A percentile compares a stretch with the other conserved stretches of the same genome.
Evolutionary conservation across 2,113 vertebrate genomes (phyloP).

Genomic region (Ctenodactylus gundi): DNA sequence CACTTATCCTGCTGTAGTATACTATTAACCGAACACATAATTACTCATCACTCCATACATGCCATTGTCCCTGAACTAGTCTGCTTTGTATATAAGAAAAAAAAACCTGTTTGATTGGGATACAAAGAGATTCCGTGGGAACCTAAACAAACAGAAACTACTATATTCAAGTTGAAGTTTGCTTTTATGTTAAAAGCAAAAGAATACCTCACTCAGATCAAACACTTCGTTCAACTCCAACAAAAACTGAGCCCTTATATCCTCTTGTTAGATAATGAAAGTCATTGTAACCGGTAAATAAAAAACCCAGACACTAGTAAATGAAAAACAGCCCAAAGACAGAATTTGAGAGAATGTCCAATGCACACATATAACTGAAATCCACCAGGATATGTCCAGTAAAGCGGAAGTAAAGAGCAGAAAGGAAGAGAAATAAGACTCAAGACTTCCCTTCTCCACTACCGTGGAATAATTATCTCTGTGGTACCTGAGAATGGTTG

Average conservation of each 20-base stretch:
- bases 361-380: neutral
- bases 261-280: slow-evolving; percentile 25
- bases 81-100: neutral
- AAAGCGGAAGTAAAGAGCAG: neutral
- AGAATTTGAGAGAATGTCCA: neutral
- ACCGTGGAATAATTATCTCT: slow-evolving; percentile 36
- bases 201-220: neutral
- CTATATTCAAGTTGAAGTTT: neutral
- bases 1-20: neutral
- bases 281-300: neutral
- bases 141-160: neutral
- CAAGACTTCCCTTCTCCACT: neutral
- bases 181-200: slow-evolving; percentile 8
- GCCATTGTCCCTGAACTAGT: neutral
- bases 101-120: slow-evolving; percentile 26
- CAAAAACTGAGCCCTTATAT: neutral
- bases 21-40: slow-evolving; percentile 17
- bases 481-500: slow-evolving; percentile 74
- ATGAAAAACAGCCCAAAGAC: neutral
- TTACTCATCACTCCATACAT: neutral
- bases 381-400: neutral
- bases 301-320: neutral
- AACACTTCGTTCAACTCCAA: neutral
- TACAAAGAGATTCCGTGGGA: neutral
- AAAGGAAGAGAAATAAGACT: neutral